Evolutionary conservation across 2,888 invertebrate genomes (phyloP).

Genomic region (Petrolisthes manimaculis): DNA sequence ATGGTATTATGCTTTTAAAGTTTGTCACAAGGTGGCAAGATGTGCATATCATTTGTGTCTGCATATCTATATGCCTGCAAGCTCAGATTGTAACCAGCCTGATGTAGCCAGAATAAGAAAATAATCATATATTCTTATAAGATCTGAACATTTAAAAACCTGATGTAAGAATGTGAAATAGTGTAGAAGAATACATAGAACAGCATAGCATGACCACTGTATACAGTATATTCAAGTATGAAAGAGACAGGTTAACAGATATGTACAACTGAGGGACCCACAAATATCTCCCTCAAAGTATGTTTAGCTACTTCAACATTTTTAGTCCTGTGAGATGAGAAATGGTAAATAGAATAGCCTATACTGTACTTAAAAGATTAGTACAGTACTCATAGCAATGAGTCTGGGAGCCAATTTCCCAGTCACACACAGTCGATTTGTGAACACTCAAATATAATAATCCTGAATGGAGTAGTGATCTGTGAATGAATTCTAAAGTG

Average conservation of each 20-base stretch:
- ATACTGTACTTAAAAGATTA: slow-evolving; percentile 21
- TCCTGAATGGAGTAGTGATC: too few species aligned
- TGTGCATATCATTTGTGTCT: not conserved
- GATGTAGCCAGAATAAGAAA: slow-evolving; percentile 18
- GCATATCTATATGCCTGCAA: not conserved
- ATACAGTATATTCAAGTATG: slow-evolving; percentile 41
- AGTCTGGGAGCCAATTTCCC: too few species aligned
- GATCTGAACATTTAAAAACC: not conserved
- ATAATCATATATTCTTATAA: slow-evolving; percentile 11
- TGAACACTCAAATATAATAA: too few species aligned
- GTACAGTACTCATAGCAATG: slow-evolving; percentile 28
- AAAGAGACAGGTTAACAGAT: slow-evolving; percentile 52
- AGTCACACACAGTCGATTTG: too few species aligned
- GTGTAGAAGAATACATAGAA: slow-evolving; percentile 26
- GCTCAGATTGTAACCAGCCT: slow-evolving; percentile 31
- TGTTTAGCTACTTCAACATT: slow-evolving; percentile 30
- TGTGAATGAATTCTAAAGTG: too few species aligned
- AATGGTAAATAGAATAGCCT: slow-evolving; percentile 28
- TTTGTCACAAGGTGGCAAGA: too few species aligned
- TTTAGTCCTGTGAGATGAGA: slow-evolving; percentile 34
- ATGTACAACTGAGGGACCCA: slow-evolving; percentile 52
- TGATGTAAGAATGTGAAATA: not conserved
- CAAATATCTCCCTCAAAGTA: slow-evolving; percentile 22
- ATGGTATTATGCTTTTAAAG: not conserved
- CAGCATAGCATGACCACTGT: not conserved